Conservation (phyloP, 2,888 invertebrate genomes). For the Tholera decimalis region DNA sequence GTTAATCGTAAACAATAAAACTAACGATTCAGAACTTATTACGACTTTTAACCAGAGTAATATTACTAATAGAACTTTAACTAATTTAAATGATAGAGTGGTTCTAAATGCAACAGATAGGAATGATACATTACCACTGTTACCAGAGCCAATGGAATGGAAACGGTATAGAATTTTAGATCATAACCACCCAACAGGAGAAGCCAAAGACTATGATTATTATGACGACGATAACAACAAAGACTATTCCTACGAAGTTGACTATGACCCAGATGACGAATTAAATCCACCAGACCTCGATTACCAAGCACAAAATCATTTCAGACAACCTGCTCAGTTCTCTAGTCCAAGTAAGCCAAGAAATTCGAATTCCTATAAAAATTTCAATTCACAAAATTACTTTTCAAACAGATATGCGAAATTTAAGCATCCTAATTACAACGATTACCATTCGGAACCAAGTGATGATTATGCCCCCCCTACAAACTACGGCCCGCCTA, state of each 20-base stretch:
- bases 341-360: slow-evolving; percentile 27
- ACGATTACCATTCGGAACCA: slow-evolving; percentile 49
- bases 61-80: neutral
- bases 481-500: slow-evolving; percentile 41
- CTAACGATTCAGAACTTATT: neutral
- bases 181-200: slow-evolving; percentile 47
- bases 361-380: slow-evolving; percentile 24
- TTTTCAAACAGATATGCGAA: slow-evolving; percentile 48
- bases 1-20: slow-evolving; percentile 16
- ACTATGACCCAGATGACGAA: slow-evolving; percentile 71
- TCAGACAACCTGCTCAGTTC: slow-evolving; percentile 21
- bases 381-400: slow-evolving; percentile 20
- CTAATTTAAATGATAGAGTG: slow-evolving; percentile 5
- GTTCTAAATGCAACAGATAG: slow-evolving; percentile 42
- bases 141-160: slow-evolving; percentile 72
- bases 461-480: slow-evolving; percentile 34
- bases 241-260: slow-evolving; percentile 59
- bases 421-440: slow-evolving; percentile 49
- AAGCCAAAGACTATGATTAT: slow-evolving; percentile 63
- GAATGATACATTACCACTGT: slow-evolving; percentile 67
- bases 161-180: slow-evolving; percentile 63
- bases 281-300: slow-evolving; percentile 59
- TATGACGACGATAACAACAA: slow-evolving; percentile 57
- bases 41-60: neutral
- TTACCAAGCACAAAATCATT: slow-evolving; percentile 45